Evolutionary conservation across 2,888 invertebrate genomes (phyloP), one percentile per base, ranked within the genome.

Genomic region (Netelia melanura): DNA sequence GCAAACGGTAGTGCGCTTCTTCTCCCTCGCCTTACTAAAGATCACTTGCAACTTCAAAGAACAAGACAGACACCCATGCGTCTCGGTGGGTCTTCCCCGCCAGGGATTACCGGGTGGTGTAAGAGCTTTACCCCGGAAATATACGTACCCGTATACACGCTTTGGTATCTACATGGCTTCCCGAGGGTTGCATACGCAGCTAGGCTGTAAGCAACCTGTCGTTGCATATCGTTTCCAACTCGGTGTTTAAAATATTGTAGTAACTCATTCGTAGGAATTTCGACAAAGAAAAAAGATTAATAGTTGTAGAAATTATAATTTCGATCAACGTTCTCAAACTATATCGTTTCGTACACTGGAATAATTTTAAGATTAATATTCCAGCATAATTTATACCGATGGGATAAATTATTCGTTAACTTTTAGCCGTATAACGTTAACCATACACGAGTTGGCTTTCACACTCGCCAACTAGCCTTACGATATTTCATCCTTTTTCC

Each of bases 51-150:
- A 88, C 85, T 87, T 87, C 85, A 87, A 89, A 88, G 89, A 89
- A 87, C 85, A 88, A 88, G 87, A 87, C 87, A 89, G 90, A 87
- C 87, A 86, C 68, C 64, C 21, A 30, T 72, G 88, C n/a, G 86
- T 80, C 87, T 61, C 85, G 81, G 82, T 91, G 88, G 90, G 92
- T 90, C 92, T 93, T 92, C 92, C 88, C 30, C 86, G 87, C 81
- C 86, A 82, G 87, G 91, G 91, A 91, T 93, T 93, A 92, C 88
- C 88, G 86, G 86, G 86, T 85, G 84, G 90, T 90, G 86, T 92
- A 92, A 91, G 90, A 92, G 89, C 89, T 90, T 91, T 64, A n/a
- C 62, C 48, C 8, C 62, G 61, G 17, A 64, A 44, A 17, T 14
- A 52, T 67, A 68, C 48, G 38, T 38, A 38, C 38, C 6, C 38